These are phyloP conservation scores for Pogonomyrmex barbatus DNA, from an alignment of 1,140 invertebrate species.

Conservation along the genomic window DNA sequence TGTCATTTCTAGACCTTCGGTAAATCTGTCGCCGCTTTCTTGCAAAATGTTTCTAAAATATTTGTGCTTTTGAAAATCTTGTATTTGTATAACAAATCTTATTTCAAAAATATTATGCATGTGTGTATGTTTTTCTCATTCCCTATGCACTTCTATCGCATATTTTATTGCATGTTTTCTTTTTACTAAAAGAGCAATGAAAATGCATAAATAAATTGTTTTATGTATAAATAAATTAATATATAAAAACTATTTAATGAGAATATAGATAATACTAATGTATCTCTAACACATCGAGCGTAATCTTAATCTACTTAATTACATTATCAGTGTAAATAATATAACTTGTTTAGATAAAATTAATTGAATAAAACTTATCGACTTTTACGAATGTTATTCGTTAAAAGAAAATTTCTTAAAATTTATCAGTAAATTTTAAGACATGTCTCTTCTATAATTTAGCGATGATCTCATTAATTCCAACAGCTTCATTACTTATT, in stretches of 20 bases:
- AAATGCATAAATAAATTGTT: slow-evolving; percentile 14
- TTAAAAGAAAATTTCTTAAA: background rate
- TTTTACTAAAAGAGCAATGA: background rate
- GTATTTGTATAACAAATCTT: background rate
- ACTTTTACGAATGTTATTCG: background rate
- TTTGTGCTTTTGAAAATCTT: background rate
- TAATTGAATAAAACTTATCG: background rate
- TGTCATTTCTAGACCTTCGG: slow-evolving; percentile 92
- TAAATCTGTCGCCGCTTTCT: slow-evolving; percentile 73
- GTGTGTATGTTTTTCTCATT: background rate
- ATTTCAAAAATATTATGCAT: background rate
- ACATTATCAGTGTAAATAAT: slow-evolving; percentile 15
- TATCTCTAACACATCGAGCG: background rate
- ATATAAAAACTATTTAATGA: slow-evolving; percentile 55
- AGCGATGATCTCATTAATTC: slow-evolving; percentile 62
- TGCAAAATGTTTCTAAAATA: background rate
- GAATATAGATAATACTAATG: background rate
- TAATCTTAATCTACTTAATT: slow-evolving; percentile 15
- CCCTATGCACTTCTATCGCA: background rate
- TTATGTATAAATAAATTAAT: background rate
- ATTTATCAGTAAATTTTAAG: background rate
- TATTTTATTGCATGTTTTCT: background rate
- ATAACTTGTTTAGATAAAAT: background rate
- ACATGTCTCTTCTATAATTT: background rate
- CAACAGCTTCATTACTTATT: slow-evolving; percentile 55